These are phyloP conservation scores for Orgyia antiqua DNA, from an alignment of 2,888 invertebrate genomes.

Conservation along the genomic window DNA sequence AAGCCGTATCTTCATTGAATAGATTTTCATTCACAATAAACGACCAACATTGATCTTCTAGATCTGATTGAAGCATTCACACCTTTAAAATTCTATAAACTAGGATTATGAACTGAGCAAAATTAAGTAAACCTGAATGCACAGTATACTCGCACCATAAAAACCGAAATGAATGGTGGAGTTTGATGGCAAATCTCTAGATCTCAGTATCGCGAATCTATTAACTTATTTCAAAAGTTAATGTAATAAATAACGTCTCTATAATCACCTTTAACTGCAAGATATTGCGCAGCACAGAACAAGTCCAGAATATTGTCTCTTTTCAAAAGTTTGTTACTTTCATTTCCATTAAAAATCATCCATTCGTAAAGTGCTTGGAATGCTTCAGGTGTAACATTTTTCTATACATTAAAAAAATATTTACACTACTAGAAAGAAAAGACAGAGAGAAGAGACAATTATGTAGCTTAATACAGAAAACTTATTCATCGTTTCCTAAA, in stretches of 20 bases:
- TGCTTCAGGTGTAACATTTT: constrained; percentile 72
- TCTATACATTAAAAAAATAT: constrained; percentile 23
- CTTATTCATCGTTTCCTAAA: no score
- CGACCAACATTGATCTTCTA: constrained; percentile 87
- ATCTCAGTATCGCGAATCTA: no score
- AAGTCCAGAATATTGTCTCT: constrained; percentile 85
- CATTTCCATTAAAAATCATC: constrained; percentile 84
- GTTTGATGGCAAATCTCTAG: no score
- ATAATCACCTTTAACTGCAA: constrained; percentile 80
- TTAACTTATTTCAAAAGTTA: no score
- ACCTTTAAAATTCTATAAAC: neutral
- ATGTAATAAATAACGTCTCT: no score
- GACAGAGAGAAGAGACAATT: no score
- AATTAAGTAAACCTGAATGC: no score
- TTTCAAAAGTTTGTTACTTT: constrained; percentile 80
- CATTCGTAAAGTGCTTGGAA: constrained; percentile 88
- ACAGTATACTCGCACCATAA: no score
- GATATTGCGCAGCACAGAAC: constrained; percentile 83
- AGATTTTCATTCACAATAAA: constrained; percentile 84
- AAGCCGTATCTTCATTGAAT: constrained; percentile 87
- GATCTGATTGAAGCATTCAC: constrained; percentile 73
- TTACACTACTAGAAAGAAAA: no score
- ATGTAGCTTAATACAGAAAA: no score
- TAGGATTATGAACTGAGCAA: no score
- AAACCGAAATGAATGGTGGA: no score